These are phyloP conservation scores for Heloderma charlesbogerti DNA, from an alignment of 2,113 vertebrate species.

Conservation along the genomic window DNA sequence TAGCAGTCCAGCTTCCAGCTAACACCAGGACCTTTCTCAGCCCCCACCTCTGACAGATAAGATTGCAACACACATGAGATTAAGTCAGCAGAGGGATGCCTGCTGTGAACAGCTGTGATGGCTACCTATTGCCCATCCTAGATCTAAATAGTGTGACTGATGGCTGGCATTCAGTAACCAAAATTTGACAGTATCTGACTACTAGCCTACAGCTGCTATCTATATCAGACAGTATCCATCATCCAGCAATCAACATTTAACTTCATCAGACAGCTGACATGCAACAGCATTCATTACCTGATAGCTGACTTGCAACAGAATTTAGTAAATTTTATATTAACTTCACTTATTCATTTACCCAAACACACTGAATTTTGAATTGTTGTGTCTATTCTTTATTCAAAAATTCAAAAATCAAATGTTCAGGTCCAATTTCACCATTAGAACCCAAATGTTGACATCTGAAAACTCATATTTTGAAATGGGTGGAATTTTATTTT, in stretches of 20 bases:
- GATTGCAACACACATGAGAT: no score
- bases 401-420: neutral
- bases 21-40: no score
- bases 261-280: neutral
- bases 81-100: no score
- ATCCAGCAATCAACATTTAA: neutral
- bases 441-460: neutral
- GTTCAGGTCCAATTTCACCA: neutral
- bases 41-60: no score
- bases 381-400: neutral
- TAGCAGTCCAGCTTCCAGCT: no score
- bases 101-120: no score
- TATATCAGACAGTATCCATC: no score
- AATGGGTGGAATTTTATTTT: neutral
- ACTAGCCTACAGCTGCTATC: no score
- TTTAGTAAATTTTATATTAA: neutral
- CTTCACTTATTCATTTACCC: neutral
- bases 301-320: neutral
- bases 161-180: neutral
- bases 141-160: neutral
- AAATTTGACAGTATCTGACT: neutral
- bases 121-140: no score
- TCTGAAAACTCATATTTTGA: neutral
- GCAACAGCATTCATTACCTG: neutral
- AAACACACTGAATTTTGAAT: neutral